Evolutionary conservation across 2,797 vertebrate genomes (phyloP).

Genomic region (Sus cebifrons): DNA sequence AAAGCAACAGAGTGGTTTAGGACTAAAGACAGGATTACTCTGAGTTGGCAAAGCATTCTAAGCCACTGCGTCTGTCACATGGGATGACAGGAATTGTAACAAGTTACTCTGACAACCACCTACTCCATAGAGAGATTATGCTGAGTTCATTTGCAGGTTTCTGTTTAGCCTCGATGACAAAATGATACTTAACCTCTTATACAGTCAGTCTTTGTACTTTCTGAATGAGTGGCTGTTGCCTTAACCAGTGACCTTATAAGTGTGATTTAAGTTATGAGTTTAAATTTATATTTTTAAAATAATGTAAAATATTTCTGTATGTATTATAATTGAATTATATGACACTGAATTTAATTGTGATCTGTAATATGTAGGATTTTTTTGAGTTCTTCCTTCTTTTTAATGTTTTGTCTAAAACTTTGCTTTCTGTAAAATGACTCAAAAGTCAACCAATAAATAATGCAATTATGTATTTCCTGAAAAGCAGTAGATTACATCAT

Average conservation of each 20-base stretch:
- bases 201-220: conserved; percentile 85
- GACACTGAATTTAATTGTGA: neutral
- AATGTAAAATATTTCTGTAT: conserved; percentile 47
- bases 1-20: conserved; percentile 91
- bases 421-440: conserved; percentile 25
- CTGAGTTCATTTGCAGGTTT: conserved; percentile 91
- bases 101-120: conserved; percentile 92
- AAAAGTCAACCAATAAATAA: conserved; percentile 64
- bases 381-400: conserved; percentile 51
- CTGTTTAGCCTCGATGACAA: conserved; percentile 90
- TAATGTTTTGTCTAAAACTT: conserved; percentile 54
- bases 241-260: conserved; percentile 82
- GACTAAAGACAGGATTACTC: conserved; percentile 93
- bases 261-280: conserved; percentile 64
- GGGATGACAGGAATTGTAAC: conserved; percentile 92
- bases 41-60: conserved; percentile 90
- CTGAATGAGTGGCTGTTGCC: conserved; percentile 87
- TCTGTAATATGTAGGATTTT: conserved; percentile 47
- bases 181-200: conserved; percentile 91
- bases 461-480: neutral
- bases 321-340: conserved; percentile 60
- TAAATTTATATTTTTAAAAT: conserved; percentile 49
- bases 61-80: conserved; percentile 91
- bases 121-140: conserved; percentile 91
- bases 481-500: neutral